Percentiles rank a stretch among this genome's conserved stretches.
These are phyloP conservation scores for Muscicapa striata DNA, from an alignment of 2,797 vertebrate species.

Conservation along the genomic window DNA sequence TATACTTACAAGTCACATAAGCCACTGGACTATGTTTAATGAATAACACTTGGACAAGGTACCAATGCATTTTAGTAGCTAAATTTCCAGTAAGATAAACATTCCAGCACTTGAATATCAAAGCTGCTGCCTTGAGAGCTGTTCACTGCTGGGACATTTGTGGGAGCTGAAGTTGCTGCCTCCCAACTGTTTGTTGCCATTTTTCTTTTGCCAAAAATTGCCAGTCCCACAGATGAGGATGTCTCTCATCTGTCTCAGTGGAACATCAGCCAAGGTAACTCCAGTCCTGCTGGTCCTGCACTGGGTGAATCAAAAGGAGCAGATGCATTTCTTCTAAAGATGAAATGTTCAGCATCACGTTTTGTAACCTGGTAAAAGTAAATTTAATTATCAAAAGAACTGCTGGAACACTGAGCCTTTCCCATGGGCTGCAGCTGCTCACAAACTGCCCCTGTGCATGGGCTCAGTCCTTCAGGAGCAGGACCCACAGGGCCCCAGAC, in stretches of 20 bases:
- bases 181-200: not conserved
- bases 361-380: not conserved
- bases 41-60: not conserved
- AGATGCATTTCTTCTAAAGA: not conserved
- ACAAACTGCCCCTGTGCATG: not conserved
- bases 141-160: not conserved
- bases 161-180: not conserved
- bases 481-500: not conserved
- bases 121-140: not conserved
- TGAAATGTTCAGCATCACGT: not conserved
- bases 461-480: not conserved
- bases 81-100: not conserved
- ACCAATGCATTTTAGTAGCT: not conserved
- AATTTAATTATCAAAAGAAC: not conserved
- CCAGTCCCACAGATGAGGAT: not conserved
- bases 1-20: not conserved
- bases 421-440: not conserved
- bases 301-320: not conserved
- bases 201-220: not conserved
- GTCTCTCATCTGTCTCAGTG: not conserved
- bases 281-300: not conserved
- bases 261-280: not conserved
- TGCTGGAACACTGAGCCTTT: not conserved
- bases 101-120: not conserved
- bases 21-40: not conserved